Base-by-base conservation (phyloP, 2,888 invertebrate genomes). In the Thymelicus acteon region DNA sequence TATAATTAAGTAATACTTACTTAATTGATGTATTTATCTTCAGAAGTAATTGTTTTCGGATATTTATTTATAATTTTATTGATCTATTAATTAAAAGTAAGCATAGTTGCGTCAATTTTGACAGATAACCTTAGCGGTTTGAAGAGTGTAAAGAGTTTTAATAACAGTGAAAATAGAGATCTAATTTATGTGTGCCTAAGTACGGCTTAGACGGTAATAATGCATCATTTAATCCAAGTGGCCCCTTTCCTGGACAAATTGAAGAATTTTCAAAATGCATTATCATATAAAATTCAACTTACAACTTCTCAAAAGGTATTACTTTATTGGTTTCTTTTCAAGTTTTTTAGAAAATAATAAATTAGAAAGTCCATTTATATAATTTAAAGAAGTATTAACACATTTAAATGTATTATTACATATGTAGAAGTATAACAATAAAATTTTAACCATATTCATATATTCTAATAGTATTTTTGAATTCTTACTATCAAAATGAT, bases 221-320 rank as follows among this genome's bases (percentile, higher is more conserved):
- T 94, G 94, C 93, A 92, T 80, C 85, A 92, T 72, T 83, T 95
- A 80, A 89, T 94, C 80, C 95, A 95, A 88, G 92, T 95, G 75
- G 94, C 91, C 76, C 94, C 95, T 52, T 84, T 95, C 73, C 79
- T 95, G 73, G 94, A 95, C 73, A 94, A 95, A 85, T 81, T 95
- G 74, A 94, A 94, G 77, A 87, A 93, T 78, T 90, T 95, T 82
- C 94, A 92, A 75, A 93, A 94, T 74, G 82, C 86, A 69, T 79
- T 93, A 74, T 88, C 90, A 64, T 90, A 90, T 78, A 88, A 95
- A 82, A 88, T 95, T 77, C 91, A 95, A 73, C 87, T 96, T 77
- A 94, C 96, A 75, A 95, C 95, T 76, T 95, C 96, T 68, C 96
- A 96, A 90, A 96, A 96, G 95, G 96, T 97, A 87, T 77, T 77